Conservation (phyloP, 2,888 invertebrate genomes). For the Romanomermis culicivorax region DNA sequence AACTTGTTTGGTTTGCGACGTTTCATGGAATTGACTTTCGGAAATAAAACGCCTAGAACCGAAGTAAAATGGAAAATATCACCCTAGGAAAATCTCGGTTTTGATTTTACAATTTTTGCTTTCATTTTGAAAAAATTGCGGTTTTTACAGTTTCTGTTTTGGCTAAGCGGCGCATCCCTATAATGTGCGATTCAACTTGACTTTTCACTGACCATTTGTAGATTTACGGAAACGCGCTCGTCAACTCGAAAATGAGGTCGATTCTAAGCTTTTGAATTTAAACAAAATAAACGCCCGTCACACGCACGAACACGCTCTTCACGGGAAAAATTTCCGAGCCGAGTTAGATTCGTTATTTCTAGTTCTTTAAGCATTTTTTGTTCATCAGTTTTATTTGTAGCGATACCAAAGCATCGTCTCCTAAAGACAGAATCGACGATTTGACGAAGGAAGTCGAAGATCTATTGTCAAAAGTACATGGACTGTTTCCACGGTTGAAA, state of each 20-base stretch:
- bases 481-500: too few relatives aligned
- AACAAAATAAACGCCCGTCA: constrained; percentile 56
- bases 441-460: constrained; percentile 77
- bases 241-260: constrained; percentile 82
- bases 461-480: constrained; percentile 55
- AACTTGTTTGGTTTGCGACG: too few relatives aligned
- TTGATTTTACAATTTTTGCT: too few relatives aligned
- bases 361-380: neutral
- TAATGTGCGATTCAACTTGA: neutral
- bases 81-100: too few relatives aligned
- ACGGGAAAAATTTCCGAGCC: neutral
- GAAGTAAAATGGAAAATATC: too few relatives aligned
- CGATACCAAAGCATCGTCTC: neutral
- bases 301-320: neutral
- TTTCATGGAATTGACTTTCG: too few relatives aligned
- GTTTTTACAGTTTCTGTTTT: too few relatives aligned
- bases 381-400: neutral
- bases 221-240: constrained; percentile 78
- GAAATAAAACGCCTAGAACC: too few relatives aligned
- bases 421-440: constrained; percentile 46
- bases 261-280: constrained; percentile 75
- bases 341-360: too few relatives aligned
- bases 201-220: constrained; percentile 29
- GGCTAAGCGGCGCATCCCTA: too few relatives aligned
- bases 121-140: too few relatives aligned